Evolutionary conservation across 2,888 invertebrate genomes (phyloP), one percentile per base, ranked within the genome.

Genomic region (Cheilosia soror): DNA sequence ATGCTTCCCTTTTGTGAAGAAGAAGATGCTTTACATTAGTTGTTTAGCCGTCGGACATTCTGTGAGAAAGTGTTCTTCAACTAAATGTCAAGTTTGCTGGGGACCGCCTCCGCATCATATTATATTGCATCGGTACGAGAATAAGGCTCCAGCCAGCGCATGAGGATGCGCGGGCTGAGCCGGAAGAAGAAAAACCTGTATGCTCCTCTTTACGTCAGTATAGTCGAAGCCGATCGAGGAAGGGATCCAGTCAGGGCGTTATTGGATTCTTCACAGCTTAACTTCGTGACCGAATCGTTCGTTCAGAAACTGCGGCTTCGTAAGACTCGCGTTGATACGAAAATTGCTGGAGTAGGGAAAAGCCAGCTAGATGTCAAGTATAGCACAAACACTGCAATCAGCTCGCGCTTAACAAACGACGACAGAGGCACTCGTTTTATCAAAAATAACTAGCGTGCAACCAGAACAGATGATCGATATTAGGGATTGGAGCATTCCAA

Each of bases 391-490:
- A 51, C 37, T 13, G 11, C 37, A n/a, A 51, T 33, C 5, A 49
- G 29, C 7, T 51, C 51, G n/a, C 44, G 11, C 4, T 20, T 27
- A 13, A 25, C 49, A 3, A 9, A 65, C 37, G 20, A 20, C 40
- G 27, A 15, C 7, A 9, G 58, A 60, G 4, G 20, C 27, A 5
- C 40, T 68, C 5, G 29, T 66, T 1, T 27, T 66, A 27, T 25
- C 51, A 7, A 66, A 6, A 4, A 79, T 84, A 47, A 63, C 84
- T 5, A 29, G 42, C 5, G 25, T 57, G 6, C 87, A 88, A 49
- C 88, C 88, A 6, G 86, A 87, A 25, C 13, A 71, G 1, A 71
- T 82, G 11, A 78, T 88, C 31, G 76, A 87, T 47, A 75, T 71
- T n/a, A 60, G 78, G 7, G 40, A 71, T 9, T 84, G 87, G 87